Percentiles rank a stretch among this genome's conserved stretches.
Evolutionary conservation across 2,888 invertebrate genomes (phyloP).

Genomic region (Eurytoma californica): DNA sequence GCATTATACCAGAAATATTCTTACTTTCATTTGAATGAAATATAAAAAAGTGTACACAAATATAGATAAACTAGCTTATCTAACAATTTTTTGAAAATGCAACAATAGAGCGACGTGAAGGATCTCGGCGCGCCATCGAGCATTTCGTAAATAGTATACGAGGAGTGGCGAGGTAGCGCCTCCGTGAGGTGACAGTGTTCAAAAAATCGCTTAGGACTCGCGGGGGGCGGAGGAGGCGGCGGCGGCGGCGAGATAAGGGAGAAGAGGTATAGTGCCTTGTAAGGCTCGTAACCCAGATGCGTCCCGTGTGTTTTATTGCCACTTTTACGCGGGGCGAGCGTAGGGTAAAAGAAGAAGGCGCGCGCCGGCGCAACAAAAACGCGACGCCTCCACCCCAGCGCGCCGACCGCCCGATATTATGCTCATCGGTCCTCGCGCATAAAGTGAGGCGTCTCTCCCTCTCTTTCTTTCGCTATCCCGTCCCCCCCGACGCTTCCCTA

Average conservation of each 20-base stretch:
- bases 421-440: constrained; percentile 23
- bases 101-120: no score
- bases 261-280: constrained; percentile 68
- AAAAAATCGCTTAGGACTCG: constrained; percentile 65
- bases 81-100: no score
- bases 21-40: no score
- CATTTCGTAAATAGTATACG: no score
- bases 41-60: no score
- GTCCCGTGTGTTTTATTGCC: constrained; percentile 73
- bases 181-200: constrained; percentile 32
- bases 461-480: no score
- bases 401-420: constrained; percentile 23
- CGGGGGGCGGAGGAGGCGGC: constrained; percentile 57
- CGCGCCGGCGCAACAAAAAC: background rate
- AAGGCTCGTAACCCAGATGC: constrained; percentile 73
- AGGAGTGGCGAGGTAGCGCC: no score
- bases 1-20: no score
- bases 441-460: background rate
- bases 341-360: constrained; percentile 55
- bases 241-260: constrained; percentile 61
- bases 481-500: no score
- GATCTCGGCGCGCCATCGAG: no score
- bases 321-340: constrained; percentile 65
- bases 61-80: no score
- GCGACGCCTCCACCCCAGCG: background rate